Conservation (phyloP, 2,113 vertebrate species). For the Elgaria multicarinata region DNA sequence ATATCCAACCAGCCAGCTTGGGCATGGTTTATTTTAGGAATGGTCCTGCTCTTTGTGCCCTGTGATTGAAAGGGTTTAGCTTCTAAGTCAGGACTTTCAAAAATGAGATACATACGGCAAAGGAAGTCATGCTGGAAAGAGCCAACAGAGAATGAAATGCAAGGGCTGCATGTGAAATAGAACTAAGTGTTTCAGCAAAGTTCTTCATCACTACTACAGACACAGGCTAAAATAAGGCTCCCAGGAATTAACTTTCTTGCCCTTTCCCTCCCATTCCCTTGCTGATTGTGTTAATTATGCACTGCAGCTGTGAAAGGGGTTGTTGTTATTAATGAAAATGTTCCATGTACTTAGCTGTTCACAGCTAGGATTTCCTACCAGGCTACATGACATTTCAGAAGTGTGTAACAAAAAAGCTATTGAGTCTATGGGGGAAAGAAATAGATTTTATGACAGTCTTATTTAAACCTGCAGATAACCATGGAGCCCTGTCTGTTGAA, state of each 20-base stretch:
- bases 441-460: not conserved
- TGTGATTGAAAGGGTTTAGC: not conserved
- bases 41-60: not conserved
- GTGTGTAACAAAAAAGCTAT: not conserved
- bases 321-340: conserved; percentile 40
- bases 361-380: not conserved
- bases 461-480: not conserved
- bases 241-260: not conserved
- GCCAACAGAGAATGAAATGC: not conserved
- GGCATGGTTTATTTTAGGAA: not conserved
- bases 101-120: not conserved
- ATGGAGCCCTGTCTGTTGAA: conserved; percentile 5
- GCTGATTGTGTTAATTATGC: conserved; percentile 24
- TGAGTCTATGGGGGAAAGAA: conserved; percentile 1
- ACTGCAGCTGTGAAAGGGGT: conserved; percentile 19
- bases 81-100: not conserved
- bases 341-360: conserved; percentile 39
- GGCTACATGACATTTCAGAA: conserved; percentile 45
- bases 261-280: not conserved
- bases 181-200: not conserved
- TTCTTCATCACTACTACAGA: not conserved
- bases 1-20: not conserved
- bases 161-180: no score
- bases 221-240: not conserved
- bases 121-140: not conserved